phyloP scores from a whole-genome alignment of 2,797 vertebrate species.

The Leucoraja ocellata region DNA sequence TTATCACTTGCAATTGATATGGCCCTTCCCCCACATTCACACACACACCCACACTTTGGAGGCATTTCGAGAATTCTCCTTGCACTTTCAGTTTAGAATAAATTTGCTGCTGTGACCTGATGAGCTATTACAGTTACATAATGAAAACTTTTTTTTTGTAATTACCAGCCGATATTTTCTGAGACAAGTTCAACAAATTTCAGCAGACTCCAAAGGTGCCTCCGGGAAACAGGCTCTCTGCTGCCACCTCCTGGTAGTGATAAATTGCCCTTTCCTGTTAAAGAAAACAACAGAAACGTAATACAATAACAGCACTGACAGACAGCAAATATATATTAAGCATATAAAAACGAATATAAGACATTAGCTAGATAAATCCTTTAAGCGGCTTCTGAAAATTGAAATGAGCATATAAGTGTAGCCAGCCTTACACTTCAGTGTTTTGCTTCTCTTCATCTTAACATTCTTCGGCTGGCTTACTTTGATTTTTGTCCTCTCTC shows the following conservation, averaged over 20 bases:
- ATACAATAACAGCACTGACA: slow-evolving; percentile 13
- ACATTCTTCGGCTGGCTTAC: slow-evolving; percentile 24
- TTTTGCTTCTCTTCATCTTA: slow-evolving; percentile 26
- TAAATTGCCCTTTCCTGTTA: neutral
- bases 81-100: neutral
- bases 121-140: neutral
- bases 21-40: neutral
- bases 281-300: neutral
- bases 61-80: neutral
- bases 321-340: neutral
- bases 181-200: neutral
- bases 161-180: slow-evolving; percentile 27
- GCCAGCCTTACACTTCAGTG: neutral
- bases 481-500: slow-evolving; percentile 32
- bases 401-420: neutral
- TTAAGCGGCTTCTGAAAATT: slow-evolving; percentile 6
- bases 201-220: neutral
- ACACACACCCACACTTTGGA: neutral
- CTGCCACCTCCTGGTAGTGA: slow-evolving; percentile 28
- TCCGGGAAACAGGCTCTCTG: neutral
- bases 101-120: neutral
- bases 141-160: slow-evolving; percentile 1
- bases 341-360: neutral
- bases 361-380: slow-evolving; percentile 16
- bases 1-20: neutral